These are phyloP conservation scores for Phodopus roborovskii DNA, from an alignment of 2,113 vertebrate genomes.

Conservation along the genomic window DNA sequence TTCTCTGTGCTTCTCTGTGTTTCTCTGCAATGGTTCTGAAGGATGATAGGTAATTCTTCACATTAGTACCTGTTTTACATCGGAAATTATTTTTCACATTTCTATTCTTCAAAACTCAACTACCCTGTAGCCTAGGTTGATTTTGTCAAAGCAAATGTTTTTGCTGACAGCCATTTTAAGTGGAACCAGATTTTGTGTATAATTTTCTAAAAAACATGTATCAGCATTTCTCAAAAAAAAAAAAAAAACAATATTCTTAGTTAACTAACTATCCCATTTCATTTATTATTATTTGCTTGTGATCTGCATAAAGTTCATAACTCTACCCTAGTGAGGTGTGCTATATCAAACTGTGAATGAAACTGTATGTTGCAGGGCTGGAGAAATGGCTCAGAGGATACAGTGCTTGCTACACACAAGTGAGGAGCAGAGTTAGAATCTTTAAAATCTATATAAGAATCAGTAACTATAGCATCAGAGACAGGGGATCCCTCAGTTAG, in stretches of 20 bases:
- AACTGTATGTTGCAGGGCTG: background rate
- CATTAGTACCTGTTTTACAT: too few species aligned
- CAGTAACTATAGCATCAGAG: background rate
- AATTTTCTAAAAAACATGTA: background rate
- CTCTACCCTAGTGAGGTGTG: background rate
- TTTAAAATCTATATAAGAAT: background rate
- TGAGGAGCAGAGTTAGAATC: background rate
- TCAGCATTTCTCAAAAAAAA: background rate
- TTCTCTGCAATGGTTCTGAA: rapidly evolving
- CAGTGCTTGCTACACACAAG: background rate
- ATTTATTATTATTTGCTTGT: background rate
- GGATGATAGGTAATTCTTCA: background rate
- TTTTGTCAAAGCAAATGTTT: background rate
- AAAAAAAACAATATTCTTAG: background rate
- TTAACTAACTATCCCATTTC: background rate
- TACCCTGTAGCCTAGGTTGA: too few species aligned
- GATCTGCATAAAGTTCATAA: too few species aligned
- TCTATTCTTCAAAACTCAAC: background rate
- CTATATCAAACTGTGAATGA: background rate
- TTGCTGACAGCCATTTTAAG: background rate
- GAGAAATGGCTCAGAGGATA: background rate
- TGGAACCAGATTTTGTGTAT: background rate
- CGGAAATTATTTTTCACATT: background rate
- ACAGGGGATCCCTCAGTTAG: background rate
- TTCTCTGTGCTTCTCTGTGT: rapidly evolving